Evolutionary conservation across 35 echinoderm and acorn worm species (phyloP), one percentile per base, ranked within the genome.

Genomic region (Nesometra sesokonis): DNA sequence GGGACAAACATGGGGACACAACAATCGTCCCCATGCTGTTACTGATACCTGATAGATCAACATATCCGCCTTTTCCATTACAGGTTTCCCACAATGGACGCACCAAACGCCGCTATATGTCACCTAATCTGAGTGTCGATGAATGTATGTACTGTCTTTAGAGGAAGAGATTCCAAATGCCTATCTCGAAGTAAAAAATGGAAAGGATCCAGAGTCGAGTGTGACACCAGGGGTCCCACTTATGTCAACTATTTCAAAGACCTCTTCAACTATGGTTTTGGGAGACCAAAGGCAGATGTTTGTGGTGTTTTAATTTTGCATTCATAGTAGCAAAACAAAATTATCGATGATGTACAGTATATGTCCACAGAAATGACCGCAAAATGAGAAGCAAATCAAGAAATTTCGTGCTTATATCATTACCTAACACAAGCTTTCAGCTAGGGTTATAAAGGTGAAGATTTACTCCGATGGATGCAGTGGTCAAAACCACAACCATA

Each of bases 51-150:
- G 33, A 87, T 87, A 17, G 86, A 87, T 36, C 3, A 80, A 5
- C 86, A 87, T 37, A 87, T 80, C 0, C 0, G 86, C 37, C 86
- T 0, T 87, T 87, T 79, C 77, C 86, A 3, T 87, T n/a, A n/a
- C n/a, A n/a, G 35, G 86, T 87, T 39, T 87, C 86, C 4, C 86
- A 87, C 30, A 78, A 87, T 37, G 86, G 77, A 11, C 77, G 76
- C n/a, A 78, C 86, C 0, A 87, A 87, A 77, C 57, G 76, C 30
- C 47, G 57, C 2, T 87, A 87, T 35, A 33, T 87, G 34, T 32
- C 85, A 17, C 32, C 76, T 29, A 32, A 87, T 0, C 57, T 87
- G 5, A 87, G 85, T 87, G 76, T 87, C 5, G 23, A 33, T 8
- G 77, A 36, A 87, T 87, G 85, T 87, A 87, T 13, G 36, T 87